phyloP scores from a whole-genome alignment of 2,113 vertebrate genomes.

The Marmota monax region DNA sequence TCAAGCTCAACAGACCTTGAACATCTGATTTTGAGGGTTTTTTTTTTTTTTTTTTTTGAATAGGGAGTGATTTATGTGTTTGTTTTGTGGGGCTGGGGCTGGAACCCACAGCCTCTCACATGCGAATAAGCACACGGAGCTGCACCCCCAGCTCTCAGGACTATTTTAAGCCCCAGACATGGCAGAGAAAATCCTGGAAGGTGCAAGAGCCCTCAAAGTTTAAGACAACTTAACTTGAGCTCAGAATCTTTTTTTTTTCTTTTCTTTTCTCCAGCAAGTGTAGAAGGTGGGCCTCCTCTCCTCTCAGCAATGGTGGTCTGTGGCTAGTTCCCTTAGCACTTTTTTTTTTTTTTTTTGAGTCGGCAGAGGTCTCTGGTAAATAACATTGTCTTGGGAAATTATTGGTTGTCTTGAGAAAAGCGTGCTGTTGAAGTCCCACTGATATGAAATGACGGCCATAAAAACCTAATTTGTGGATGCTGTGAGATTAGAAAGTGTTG shows the following conservation, averaged over 20 bases:
- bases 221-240: neutral
- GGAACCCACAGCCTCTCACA: neutral
- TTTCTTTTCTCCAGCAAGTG: neutral
- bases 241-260: neutral
- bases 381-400: constrained; percentile 19
- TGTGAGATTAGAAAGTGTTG: neutral
- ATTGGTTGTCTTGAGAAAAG: neutral
- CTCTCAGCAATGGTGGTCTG: too few relatives aligned
- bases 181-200: neutral
- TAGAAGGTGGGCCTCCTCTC: neutral
- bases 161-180: neutral
- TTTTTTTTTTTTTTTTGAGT: neutral
- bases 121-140: neutral
- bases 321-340: neutral
- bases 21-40: neutral
- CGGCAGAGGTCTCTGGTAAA: neutral
- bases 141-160: neutral
- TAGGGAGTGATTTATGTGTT: neutral
- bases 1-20: neutral
- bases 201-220: neutral
- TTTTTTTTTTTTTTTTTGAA: neutral
- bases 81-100: neutral
- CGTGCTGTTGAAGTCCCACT: neutral
- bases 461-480: constrained; percentile 25
- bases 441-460: neutral